Evolutionary conservation across 2,113 vertebrate genomes (phyloP).

Genomic region (Phalacrocorax carbo): DNA sequence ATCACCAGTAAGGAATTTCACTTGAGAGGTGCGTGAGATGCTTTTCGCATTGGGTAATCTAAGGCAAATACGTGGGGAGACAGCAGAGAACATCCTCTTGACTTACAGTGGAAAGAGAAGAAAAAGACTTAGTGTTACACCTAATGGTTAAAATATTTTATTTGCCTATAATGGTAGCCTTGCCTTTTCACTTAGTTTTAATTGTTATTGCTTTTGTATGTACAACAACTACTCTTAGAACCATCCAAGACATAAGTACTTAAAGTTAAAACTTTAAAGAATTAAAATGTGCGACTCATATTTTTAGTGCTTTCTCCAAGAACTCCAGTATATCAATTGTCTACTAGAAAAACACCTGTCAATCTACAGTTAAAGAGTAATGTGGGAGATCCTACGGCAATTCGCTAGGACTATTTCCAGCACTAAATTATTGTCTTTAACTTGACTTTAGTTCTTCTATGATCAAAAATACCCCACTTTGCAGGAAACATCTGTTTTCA

Average conservation of each 20-base stretch:
- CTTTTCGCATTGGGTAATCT: background rate
- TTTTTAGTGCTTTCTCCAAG: background rate
- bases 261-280: background rate
- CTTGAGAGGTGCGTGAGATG: background rate
- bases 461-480: background rate
- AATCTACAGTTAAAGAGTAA: background rate
- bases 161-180: background rate
- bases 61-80: background rate
- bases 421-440: background rate
- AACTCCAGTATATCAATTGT: background rate
- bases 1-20: background rate
- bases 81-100: background rate
- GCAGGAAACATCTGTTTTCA: background rate
- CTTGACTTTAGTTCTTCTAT: background rate
- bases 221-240: background rate
- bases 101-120: background rate
- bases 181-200: background rate
- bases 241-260: background rate
- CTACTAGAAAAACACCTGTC: background rate
- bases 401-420: background rate
- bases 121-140: background rate
- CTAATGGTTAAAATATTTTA: background rate
- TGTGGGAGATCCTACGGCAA: background rate
- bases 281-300: background rate
- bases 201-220: background rate